Base-by-base conservation (phyloP, 2,113 vertebrate species). In the Petrocephalus microphthalmus region DNA sequence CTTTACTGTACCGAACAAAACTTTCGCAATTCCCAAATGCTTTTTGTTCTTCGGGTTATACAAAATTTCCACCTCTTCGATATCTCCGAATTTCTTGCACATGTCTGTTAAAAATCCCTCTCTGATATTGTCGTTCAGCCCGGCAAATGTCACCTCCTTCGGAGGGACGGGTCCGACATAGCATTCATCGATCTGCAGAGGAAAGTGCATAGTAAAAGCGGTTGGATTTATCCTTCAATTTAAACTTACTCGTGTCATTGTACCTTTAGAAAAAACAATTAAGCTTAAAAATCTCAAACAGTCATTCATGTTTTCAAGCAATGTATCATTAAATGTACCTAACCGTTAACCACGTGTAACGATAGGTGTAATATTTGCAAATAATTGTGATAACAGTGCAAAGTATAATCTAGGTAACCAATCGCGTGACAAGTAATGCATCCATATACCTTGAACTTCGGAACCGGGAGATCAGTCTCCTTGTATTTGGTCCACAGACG, bases 41-140 rank as follows among this genome's bases (percentile, higher is more conserved):
- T 99, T 99, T 92, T 97, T 99, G 94, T 97, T 99, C 92, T 97
- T 97, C 13, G 98, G 98, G 91, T 98, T 97, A 93, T 98, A 98
- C 89, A 98, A 94, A 89, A 99, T 97, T 94, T 99, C 97, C 92
- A 98, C 96, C 81, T 99, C 96, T 92, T 99, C 98, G 54, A 97
- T 92, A 88, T 96, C 96, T 0, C 98, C 98, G 89, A 97, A 97
- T 92, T 97, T 98, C 89, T 95, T 96, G 92, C 98, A 99, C 97
- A 99, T 99, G 87, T 97, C 96, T 2, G 94, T 94, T 92, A 99
- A 91, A 93, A 99, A 99, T 89, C 95, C 95, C 92, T 97, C 96
- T 0, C 95, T 96, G 60, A 99, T 96, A 90, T 99, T 99, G 93
- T 99, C 98, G 0, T 99, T 99, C 88, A 99, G 92, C 93, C 97